Conservation (phyloP, 2,888 invertebrate species). For the Caenorhabditis sp. region DNA sequence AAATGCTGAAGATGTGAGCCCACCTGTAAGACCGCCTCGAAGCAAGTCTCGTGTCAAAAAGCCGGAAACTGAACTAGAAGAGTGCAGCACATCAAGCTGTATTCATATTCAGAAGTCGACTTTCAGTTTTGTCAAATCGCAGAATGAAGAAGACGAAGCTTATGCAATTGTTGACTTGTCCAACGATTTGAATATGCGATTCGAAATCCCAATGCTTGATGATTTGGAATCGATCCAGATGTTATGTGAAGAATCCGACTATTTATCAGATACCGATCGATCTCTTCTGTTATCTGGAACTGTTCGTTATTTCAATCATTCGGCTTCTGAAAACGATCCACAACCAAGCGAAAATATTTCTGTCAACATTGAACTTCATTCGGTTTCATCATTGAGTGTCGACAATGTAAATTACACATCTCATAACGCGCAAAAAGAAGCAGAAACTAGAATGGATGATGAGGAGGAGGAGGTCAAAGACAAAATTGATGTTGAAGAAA, state of each 20-base stretch:
- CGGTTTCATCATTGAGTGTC: conserved; percentile 34
- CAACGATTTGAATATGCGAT: conserved; percentile 13
- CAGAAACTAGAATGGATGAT: conserved; percentile 5
- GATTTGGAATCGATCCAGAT: conserved; percentile 63
- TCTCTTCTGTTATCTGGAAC: conserved; percentile 52
- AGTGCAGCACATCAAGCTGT: conserved; percentile 10
- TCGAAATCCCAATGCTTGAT: conserved; percentile 42
- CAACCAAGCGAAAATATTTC: conserved; percentile 43
- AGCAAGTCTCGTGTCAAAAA: conserved; percentile 1
- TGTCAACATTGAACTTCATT: conserved; percentile 47
- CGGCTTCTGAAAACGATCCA: conserved; percentile 22
- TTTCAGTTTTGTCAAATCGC: conserved; percentile 23
- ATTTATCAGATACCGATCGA: conserved; percentile 59
- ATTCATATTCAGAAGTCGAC: conserved; percentile 35
- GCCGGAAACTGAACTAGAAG: background rate
- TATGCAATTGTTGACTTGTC: conserved; percentile 26
- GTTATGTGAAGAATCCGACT: conserved; percentile 65
- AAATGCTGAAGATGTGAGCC: background rate
- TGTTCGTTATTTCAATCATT: conserved; percentile 42
- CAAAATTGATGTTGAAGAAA: conserved; percentile 29
- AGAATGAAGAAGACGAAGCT: conserved; percentile 11
- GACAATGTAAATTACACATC: conserved; percentile 18
- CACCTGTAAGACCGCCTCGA: conserved; percentile 16
- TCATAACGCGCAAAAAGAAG: too few species aligned
- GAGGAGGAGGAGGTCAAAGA: too few species aligned